These are phyloP conservation scores for Acanthosepion lycidas DNA, from an alignment of 2,888 invertebrate genomes.

Conservation along the genomic window DNA sequence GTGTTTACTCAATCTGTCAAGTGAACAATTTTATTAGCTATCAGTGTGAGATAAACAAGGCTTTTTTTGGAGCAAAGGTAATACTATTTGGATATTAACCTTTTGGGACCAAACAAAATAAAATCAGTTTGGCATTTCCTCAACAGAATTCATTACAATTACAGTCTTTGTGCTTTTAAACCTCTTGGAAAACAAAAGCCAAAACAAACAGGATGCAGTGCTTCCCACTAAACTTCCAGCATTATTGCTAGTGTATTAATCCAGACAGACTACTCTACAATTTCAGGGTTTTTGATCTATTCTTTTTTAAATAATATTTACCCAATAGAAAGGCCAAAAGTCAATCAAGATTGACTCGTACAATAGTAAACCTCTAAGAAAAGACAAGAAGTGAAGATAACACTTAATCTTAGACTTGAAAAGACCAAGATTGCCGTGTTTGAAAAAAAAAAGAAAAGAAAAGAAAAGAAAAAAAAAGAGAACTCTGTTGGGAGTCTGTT, in stretches of 20 bases:
- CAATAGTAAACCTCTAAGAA: too few relatives aligned
- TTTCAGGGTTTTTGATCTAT: too few relatives aligned
- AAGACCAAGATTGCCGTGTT: too few relatives aligned
- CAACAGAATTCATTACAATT: background rate
- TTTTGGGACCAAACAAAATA: background rate
- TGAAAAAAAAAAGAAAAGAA: too few relatives aligned
- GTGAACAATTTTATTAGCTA: background rate
- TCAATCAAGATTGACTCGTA: too few relatives aligned
- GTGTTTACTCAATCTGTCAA: constrained; percentile 10
- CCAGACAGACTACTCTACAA: too few relatives aligned
- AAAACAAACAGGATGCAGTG: background rate
- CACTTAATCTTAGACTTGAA: too few relatives aligned
- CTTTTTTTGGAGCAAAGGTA: background rate
- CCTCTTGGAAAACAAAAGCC: background rate
- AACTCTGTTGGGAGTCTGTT: too few relatives aligned
- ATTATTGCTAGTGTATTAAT: background rate
- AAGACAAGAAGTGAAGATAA: too few relatives aligned
- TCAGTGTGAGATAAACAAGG: background rate
- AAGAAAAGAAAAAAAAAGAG: too few relatives aligned
- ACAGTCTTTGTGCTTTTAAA: background rate
- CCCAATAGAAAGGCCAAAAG: too few relatives aligned
- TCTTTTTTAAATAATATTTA: too few relatives aligned
- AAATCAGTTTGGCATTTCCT: background rate
- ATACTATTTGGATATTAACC: background rate
- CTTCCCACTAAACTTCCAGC: background rate